These are phyloP conservation scores for Molossus molossus DNA, from an alignment of 2,797 vertebrate species.

Conservation along the genomic window DNA sequence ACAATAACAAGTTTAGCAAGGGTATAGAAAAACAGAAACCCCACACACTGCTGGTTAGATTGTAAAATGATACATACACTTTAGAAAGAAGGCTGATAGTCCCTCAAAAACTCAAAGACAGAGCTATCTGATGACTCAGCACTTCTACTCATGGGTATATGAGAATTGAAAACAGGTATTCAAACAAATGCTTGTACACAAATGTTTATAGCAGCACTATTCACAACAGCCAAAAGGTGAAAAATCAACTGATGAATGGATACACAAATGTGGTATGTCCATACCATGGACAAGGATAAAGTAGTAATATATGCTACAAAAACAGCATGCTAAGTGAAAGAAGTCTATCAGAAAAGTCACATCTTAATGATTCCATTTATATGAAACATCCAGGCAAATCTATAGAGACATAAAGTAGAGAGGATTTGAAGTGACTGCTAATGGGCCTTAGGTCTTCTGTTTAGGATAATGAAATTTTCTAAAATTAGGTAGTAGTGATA, in stretches of 20 bases:
- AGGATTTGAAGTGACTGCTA: background rate
- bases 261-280: background rate
- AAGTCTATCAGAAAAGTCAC: background rate
- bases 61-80: background rate
- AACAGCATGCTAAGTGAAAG: background rate
- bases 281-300: background rate
- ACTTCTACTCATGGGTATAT: background rate
- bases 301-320: background rate
- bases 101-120: background rate
- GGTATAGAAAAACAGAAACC: background rate
- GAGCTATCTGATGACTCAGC: background rate
- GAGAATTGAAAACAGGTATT: background rate
- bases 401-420: background rate
- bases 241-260: background rate
- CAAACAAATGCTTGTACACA: background rate
- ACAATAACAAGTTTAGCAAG: background rate
- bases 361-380: background rate
- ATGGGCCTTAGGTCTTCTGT: background rate
- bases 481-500: conserved; percentile 23
- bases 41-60: background rate
- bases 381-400: background rate
- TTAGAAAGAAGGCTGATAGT: background rate
- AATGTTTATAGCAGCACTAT: background rate
- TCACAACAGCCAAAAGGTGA: background rate
- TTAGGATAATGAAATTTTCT: background rate